Conservation (phyloP, 2,113 vertebrate genomes). For the Egretta garzetta region DNA sequence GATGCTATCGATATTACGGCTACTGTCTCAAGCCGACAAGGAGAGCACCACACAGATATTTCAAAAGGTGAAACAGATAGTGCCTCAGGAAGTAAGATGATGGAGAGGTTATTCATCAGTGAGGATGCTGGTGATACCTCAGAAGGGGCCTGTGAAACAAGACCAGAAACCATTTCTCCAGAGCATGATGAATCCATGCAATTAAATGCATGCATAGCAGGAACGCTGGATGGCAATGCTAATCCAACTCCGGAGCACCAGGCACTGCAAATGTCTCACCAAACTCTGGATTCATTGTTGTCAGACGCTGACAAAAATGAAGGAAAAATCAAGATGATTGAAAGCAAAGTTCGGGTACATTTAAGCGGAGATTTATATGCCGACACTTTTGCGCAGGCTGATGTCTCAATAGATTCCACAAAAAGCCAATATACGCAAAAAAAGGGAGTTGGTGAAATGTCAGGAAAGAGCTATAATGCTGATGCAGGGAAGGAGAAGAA, state of each 20-base stretch:
- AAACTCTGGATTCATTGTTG: conserved; percentile 27
- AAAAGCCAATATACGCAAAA: background rate
- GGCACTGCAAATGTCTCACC: background rate
- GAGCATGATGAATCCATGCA: conserved; percentile 20
- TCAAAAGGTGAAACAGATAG: conserved; percentile 27
- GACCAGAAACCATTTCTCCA: background rate
- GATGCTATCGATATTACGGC: background rate
- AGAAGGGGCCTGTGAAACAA: background rate
- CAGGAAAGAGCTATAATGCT: background rate
- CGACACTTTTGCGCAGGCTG: background rate
- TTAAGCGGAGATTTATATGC: conserved; percentile 46
- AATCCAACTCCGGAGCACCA: conserved; percentile 55
- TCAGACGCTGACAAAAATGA: conserved; percentile 29
- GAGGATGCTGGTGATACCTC: conserved; percentile 1
- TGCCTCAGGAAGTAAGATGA: background rate
- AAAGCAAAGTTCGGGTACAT: conserved; percentile 38
- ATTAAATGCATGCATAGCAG: background rate
- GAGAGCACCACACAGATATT: background rate
- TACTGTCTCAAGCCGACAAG: background rate
- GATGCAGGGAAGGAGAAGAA: conserved; percentile 13
- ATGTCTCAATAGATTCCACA: conserved; percentile 8
- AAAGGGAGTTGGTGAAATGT: conserved; percentile 11
- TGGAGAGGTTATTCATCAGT: conserved; percentile 44
- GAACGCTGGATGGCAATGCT: conserved; percentile 69
- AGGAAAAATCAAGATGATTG: conserved; percentile 20